Conservation (phyloP, 1,140 invertebrate genomes). For the Drosophila lacteicornis region DNA sequence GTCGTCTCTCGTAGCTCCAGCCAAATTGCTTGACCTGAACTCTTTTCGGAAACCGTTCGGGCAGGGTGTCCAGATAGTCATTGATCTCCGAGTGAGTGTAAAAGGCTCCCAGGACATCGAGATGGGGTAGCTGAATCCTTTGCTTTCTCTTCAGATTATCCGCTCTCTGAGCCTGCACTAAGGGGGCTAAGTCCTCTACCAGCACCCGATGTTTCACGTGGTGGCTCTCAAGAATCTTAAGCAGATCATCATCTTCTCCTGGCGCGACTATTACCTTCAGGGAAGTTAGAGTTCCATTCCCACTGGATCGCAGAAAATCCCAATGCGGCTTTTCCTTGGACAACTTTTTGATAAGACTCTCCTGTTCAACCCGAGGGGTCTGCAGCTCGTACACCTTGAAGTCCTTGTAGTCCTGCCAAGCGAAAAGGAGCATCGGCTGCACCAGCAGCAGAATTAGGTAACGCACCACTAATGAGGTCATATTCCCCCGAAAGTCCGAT, state of each 20-base stretch:
- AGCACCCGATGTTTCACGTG: constrained; percentile 66
- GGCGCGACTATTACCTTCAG: constrained; percentile 80
- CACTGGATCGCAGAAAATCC: constrained; percentile 43
- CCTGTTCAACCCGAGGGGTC: background rate
- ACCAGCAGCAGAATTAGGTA: constrained; percentile 33
- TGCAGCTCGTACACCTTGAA: constrained; percentile 60
- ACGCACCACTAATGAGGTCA: constrained; percentile 28
- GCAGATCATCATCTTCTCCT: constrained; percentile 46
- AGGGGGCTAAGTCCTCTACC: constrained; percentile 69
- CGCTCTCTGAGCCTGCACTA: constrained; percentile 43
- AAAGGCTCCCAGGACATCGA: constrained; percentile 62
- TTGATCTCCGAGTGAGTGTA: constrained; percentile 85
- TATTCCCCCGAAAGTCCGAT: constrained; percentile 24
- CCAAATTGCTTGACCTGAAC: constrained; percentile 85
- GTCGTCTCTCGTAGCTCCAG: constrained; percentile 85
- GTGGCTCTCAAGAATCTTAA: constrained; percentile 36
- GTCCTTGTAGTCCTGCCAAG: constrained; percentile 73
- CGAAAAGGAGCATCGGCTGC: constrained; percentile 27
- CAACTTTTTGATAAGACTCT: constrained; percentile 20
- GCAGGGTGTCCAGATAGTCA: constrained; percentile 85
- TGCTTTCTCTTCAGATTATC: constrained; percentile 50
- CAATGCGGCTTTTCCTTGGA: constrained; percentile 24
- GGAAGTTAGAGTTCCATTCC: constrained; percentile 19
- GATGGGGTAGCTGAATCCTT: constrained; percentile 17
- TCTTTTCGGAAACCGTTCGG: constrained; percentile 81